Evolutionary conservation across 2,113 vertebrate species (phyloP), one percentile per base, ranked within the genome.

Genomic region (Hypanus sabinus): DNA sequence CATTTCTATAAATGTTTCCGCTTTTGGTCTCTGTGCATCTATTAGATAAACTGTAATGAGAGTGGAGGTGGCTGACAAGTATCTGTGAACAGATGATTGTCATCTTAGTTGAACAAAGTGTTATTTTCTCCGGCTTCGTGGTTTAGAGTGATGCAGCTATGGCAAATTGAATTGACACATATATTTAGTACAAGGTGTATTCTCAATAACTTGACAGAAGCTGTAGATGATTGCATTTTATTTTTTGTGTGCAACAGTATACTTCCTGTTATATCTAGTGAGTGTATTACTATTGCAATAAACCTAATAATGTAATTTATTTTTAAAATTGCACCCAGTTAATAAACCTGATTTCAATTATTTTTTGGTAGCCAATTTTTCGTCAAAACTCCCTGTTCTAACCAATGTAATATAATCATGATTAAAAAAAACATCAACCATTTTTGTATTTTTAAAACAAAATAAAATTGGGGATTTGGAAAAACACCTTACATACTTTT

Each of bases 91-190:
- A 33, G 65, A 91, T 92, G 33, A 30, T 93, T 73, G n/a, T 73
- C 36, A 71, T 90, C 85, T 90, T 3, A 62, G 85, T 46, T 90
- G 85, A 90, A 18, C 30, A 90, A n/a, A 68, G 85, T 68, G 12
- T 60, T 33, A 68, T 90, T 65, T 90, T 73, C 22, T 79, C 11
- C 24, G 91, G 36, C 65, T 16, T 16, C 55, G 11, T 30, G 38
- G 91, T 75, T 93, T 46, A 73, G 36, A 38, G 91, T 73, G 68
- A 73, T 75, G 68, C 22, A 70, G 91, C 91, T 75, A 36, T 5
- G 68, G 68, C 16, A 93, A 93, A 93, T 93, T 93, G 91, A 93
- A 75, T 73, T 93, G 91, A 93, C 91, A 71, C 33, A 71, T 93
- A 68, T 93, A 93, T 93, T 93, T 73, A 38, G 68, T 73, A 24